A percentile compares a stretch with the other conserved stretches of the same genome.
These are phyloP conservation scores for Ditylenchus weischeri DNA, from an alignment of 2,888 invertebrate genomes.

Conservation along the genomic window DNA sequence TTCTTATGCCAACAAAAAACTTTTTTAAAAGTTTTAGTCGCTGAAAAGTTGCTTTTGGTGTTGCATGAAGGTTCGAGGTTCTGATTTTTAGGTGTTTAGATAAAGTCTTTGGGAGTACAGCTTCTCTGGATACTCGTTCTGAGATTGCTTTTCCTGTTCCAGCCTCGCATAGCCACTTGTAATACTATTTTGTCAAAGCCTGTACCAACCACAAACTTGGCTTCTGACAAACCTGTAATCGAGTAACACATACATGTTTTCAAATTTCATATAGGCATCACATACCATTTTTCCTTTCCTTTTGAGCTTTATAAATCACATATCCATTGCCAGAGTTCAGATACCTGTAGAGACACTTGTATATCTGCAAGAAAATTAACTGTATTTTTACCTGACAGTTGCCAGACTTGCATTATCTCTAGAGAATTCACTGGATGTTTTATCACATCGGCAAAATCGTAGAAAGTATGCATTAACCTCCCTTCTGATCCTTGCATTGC, in stretches of 20 bases:
- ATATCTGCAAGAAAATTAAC: constrained; percentile 23
- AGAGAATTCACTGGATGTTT: constrained; percentile 21
- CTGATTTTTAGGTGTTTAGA: background rate
- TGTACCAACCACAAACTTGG: constrained; percentile 32
- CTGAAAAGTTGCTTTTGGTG: too few relatives aligned
- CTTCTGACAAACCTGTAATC: too few relatives aligned
- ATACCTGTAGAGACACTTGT: constrained; percentile 28
- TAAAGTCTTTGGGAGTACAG: background rate
- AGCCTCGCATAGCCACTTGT: constrained; percentile 30
- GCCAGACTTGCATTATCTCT: constrained; percentile 35
- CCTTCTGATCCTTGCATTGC: constrained; percentile 43
- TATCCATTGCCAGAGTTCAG: constrained; percentile 37
- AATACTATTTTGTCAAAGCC: constrained; percentile 48
- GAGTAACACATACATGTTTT: too few relatives aligned
- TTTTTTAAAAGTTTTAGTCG: too few relatives aligned
- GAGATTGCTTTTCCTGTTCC: constrained; percentile 7
- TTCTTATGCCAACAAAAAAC: too few relatives aligned
- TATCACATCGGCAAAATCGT: constrained; percentile 22
- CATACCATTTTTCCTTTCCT: too few relatives aligned
- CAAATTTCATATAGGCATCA: too few relatives aligned
- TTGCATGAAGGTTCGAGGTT: background rate
- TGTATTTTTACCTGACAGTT: constrained; percentile 23
- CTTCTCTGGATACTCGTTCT: background rate
- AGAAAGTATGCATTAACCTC: constrained; percentile 30
- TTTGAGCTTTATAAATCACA: constrained; percentile 16